Evolutionary conservation across 2,113 vertebrate genomes (phyloP).

Genomic region (Apteryx owenii): DNA sequence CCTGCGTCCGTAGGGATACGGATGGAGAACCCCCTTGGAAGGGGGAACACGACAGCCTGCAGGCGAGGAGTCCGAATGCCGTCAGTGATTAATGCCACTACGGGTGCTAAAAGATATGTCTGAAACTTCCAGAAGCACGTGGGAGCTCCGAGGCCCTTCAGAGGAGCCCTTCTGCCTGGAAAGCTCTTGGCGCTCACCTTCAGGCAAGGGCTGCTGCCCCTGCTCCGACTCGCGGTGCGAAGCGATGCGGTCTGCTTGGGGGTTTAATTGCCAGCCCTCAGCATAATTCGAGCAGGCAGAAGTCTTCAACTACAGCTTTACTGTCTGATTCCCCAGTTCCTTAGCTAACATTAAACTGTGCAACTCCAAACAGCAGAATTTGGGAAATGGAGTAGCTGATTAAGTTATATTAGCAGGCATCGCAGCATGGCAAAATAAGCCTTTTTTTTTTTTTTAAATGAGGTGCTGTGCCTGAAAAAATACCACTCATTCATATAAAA

Average conservation of each 20-base stretch:
- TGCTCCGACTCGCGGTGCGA: fast-evolving
- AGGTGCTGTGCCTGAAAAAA: not conserved
- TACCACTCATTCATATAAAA: not conserved
- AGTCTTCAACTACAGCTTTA: fast-evolving
- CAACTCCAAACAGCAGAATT: not conserved
- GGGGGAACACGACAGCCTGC: not conserved
- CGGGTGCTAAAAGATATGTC: not conserved
- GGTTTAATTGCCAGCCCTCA: not conserved
- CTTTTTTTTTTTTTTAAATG: not conserved
- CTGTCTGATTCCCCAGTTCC: not conserved
- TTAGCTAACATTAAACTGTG: fast-evolving
- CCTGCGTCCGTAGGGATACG: too few relatives aligned
- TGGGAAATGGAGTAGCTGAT: not conserved
- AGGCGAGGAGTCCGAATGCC: fast-evolving
- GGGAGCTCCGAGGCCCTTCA: not conserved
- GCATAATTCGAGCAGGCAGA: fast-evolving
- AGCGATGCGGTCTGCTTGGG: not conserved
- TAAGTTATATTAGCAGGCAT: not conserved
- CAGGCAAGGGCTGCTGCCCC: not conserved
- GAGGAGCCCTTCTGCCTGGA: not conserved
- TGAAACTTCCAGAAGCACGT: not conserved
- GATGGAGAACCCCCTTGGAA: not conserved
- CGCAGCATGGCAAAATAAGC: not conserved
- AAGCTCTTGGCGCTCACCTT: too few relatives aligned
- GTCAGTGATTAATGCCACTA: fast-evolving